Evolutionary conservation across 2,797 vertebrate genomes (phyloP).

Genomic region (Neoniphon sammara): DNA sequence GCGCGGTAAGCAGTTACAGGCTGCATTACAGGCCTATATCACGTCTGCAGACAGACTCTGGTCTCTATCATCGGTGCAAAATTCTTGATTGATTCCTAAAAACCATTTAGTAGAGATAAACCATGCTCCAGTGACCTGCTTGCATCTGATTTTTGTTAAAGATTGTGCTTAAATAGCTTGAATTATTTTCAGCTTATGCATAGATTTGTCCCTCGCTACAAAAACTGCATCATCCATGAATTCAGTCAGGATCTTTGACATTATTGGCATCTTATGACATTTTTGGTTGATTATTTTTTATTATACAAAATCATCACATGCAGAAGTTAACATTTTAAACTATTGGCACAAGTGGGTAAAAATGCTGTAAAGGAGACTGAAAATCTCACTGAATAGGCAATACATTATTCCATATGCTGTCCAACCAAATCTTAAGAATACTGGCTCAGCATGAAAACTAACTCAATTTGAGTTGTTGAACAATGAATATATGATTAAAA

Average conservation of each 20-base stretch:
- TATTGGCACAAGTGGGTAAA: not conserved
- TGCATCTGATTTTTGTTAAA: constrained; percentile 17
- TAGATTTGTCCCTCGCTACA: not conserved
- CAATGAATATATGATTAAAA: not conserved
- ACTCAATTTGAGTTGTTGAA: not conserved
- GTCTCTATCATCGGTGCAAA: constrained; percentile 45
- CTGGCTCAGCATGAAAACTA: not conserved
- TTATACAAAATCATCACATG: not conserved
- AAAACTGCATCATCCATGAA: not conserved
- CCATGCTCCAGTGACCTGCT: constrained; percentile 26
- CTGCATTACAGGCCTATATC: constrained; percentile 9
- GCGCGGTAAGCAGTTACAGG: not conserved
- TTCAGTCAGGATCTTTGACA: not conserved
- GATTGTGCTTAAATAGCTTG: not conserved
- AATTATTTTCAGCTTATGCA: not conserved
- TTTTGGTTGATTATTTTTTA: not conserved
- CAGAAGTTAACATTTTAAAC: not conserved
- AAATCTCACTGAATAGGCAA: not conserved
- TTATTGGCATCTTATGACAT: not conserved
- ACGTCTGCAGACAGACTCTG: constrained; percentile 3
- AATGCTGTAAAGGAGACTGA: not conserved
- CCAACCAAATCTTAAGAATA: not conserved
- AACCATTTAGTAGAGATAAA: constrained; percentile 70
- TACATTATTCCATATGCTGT: not conserved
- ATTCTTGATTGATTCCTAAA: constrained; percentile 57